Percentiles rank a stretch among this genome's conserved stretches.
These are phyloP conservation scores for Cosmopolites sordidus DNA, from an alignment of 2,888 invertebrate genomes.

Conservation along the genomic window DNA sequence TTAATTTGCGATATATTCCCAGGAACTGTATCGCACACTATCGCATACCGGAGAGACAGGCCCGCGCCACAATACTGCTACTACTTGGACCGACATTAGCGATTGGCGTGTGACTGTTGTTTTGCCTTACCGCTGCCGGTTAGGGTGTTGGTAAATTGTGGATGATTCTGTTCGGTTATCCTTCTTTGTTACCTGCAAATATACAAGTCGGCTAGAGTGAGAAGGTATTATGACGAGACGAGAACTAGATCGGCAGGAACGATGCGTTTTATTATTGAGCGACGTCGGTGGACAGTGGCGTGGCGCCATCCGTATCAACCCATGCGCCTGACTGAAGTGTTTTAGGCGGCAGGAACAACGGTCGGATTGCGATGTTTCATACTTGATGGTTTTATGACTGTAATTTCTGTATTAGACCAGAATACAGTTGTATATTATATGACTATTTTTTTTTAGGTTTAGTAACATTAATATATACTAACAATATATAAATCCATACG, in stretches of 20 bases:
- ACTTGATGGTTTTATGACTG: no score
- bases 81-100: conserved; percentile 7
- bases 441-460: no score
- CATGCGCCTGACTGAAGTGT: conserved; percentile 3
- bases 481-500: no score
- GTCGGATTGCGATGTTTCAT: no score
- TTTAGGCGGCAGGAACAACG: neutral
- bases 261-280: conserved; percentile 24
- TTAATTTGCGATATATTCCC: conserved; percentile 13
- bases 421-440: no score
- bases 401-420: no score
- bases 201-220: neutral
- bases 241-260: conserved; percentile 16
- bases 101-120: conserved; percentile 13
- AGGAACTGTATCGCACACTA: conserved; percentile 3
- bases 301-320: conserved; percentile 1
- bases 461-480: no score
- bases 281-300: conserved; percentile 18
- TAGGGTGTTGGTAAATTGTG: conserved; percentile 18
- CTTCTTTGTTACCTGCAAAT: conserved; percentile 6
- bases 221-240: conserved; percentile 5
- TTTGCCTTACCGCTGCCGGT: conserved; percentile 2
- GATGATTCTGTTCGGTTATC: conserved; percentile 18
- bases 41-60: conserved; percentile 17
- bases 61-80: conserved; percentile 8